A percentile compares a stretch with the other conserved stretches of the same genome.
Evolutionary conservation across 1,140 invertebrate species (phyloP).

Genomic region (Diorhabda sublineata): DNA sequence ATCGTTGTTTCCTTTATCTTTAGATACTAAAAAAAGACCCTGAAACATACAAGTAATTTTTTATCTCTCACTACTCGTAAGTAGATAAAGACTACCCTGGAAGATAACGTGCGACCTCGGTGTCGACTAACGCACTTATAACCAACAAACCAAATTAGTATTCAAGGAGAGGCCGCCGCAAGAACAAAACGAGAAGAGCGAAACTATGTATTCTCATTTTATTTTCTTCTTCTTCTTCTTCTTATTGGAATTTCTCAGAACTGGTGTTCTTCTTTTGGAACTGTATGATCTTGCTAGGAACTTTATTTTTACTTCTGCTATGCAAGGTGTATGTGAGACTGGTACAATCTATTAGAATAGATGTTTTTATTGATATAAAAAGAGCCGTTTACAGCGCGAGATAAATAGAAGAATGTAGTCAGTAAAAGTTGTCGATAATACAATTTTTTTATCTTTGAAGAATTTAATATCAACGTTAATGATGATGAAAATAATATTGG

Average conservation of each 20-base stretch:
- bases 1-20: too few species aligned
- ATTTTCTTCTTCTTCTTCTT: background rate
- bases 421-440: too few species aligned
- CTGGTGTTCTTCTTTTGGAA: background rate
- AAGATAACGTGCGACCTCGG: background rate
- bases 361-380: background rate
- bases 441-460: too few species aligned
- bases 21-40: too few species aligned
- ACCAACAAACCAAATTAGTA: background rate
- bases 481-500: too few species aligned
- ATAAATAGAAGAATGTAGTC: too few species aligned
- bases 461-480: too few species aligned
- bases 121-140: background rate
- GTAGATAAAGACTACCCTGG: background rate
- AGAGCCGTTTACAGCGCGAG: background rate
- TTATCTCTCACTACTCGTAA: too few species aligned
- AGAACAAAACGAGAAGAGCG: constrained; percentile 1
- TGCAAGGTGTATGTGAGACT: background rate
- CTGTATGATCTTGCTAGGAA: background rate
- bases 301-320: background rate
- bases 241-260: constrained; percentile 3
- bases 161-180: background rate
- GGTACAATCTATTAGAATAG: background rate
- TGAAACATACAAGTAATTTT: too few species aligned
- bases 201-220: background rate